Conservation (phyloP, 2,797 vertebrate genomes). For the Pangasius krempfi region DNA sequence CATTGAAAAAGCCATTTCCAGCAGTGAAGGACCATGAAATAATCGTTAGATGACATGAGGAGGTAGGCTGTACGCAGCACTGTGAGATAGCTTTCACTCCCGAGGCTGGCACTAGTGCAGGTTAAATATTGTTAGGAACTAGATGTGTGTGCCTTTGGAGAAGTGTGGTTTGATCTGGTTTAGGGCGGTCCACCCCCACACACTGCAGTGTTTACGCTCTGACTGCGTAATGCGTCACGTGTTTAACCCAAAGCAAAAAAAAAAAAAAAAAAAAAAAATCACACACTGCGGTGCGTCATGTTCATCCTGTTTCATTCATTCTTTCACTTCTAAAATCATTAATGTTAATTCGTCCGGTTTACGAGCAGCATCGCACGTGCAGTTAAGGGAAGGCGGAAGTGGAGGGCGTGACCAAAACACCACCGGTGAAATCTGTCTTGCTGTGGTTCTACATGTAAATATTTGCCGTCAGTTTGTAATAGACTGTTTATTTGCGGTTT, state of each 20-base stretch:
- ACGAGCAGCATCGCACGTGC: background rate
- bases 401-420: background rate
- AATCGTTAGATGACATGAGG: background rate
- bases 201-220: conserved; percentile 32
- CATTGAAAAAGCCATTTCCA: background rate
- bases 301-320: conserved; percentile 58
- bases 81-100: background rate
- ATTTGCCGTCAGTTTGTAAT: background rate
- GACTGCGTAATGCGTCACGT: conserved; percentile 52
- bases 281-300: conserved; percentile 42
- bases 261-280: background rate
- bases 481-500: conserved; percentile 28
- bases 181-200: conserved; percentile 3
- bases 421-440: background rate
- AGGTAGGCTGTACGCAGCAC: background rate
- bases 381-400: background rate
- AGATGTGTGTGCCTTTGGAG: background rate
- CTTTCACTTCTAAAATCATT: conserved; percentile 13
- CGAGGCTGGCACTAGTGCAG: background rate
- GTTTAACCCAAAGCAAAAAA: conserved; percentile 18
- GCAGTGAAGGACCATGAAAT: background rate
- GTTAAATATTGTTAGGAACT: background rate
- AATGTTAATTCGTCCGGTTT: background rate
- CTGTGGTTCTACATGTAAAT: background rate
- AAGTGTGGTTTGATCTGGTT: conserved; percentile 26